Evolutionary conservation across 2,888 invertebrate genomes (phyloP).

Genomic region (Phengaris arion): DNA sequence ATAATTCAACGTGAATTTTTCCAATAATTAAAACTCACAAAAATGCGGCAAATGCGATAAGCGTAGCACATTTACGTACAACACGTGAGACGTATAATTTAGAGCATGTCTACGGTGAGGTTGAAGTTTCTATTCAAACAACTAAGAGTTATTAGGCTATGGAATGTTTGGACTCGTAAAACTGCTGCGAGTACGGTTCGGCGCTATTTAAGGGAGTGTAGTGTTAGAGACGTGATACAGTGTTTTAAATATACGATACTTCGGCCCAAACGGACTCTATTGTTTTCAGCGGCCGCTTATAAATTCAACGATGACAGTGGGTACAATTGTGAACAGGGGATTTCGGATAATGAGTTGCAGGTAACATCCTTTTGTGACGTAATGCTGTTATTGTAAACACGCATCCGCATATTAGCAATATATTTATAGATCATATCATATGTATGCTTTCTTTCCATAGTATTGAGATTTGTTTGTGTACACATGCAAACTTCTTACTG

Average conservation of each 20-base stretch:
- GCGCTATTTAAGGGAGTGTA: conserved; percentile 58
- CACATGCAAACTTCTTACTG: not conserved
- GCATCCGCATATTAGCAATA: not conserved
- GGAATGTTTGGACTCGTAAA: conserved; percentile 62
- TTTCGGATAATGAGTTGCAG: conserved; percentile 65
- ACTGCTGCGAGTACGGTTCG: conserved; percentile 56
- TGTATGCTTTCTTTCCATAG: not conserved
- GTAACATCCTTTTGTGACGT: conserved; percentile 44
- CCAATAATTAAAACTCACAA: not conserved
- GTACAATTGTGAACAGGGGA: conserved; percentile 51
- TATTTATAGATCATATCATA: not conserved
- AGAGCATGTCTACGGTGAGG: conserved; percentile 51
- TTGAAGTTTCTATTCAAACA: conserved; percentile 58
- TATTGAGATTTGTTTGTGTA: not conserved
- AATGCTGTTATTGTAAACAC: conserved; percentile 21
- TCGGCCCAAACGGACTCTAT: conserved; percentile 56
- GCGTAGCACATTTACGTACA: conserved; percentile 8
- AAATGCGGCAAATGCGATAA: conserved; percentile 22
- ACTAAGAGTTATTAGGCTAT: conserved; percentile 56
- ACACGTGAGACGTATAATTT: not conserved
- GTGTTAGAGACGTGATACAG: conserved; percentile 62
- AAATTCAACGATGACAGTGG: conserved; percentile 49
- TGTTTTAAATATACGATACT: conserved; percentile 61
- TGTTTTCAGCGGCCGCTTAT: conserved; percentile 66
- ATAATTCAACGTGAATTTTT: conserved; percentile 21